Conservation (phyloP, 2,797 vertebrate genomes). For the Neostethus bicornis region DNA sequence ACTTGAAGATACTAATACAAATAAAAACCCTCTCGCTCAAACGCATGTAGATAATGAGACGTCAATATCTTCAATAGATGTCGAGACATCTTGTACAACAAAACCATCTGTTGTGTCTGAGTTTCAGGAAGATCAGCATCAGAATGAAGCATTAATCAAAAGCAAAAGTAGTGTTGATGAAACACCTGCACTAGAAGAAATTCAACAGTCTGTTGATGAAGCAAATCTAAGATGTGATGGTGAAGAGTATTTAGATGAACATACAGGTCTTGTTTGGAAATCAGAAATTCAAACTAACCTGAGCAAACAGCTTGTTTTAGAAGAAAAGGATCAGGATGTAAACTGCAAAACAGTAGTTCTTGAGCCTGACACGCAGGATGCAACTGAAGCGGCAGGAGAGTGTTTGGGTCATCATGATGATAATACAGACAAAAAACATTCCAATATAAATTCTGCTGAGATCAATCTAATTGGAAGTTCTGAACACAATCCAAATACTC, state of each 20-base stretch:
- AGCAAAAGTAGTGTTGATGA: slow-evolving; percentile 25
- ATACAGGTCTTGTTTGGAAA: background rate
- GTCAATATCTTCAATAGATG: slow-evolving; percentile 26
- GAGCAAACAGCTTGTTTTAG: slow-evolving; percentile 18
- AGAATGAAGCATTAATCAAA: slow-evolving; percentile 10
- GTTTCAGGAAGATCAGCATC: slow-evolving; percentile 11
- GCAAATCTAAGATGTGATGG: slow-evolving; percentile 15
- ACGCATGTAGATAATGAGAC: slow-evolving; percentile 16
- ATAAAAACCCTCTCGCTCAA: slow-evolving; percentile 29
- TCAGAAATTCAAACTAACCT: slow-evolving; percentile 15
- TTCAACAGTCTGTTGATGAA: slow-evolving; percentile 13
- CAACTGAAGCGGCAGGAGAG: slow-evolving; percentile 15
- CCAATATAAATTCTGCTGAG: slow-evolving; percentile 11
- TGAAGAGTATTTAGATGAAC: slow-evolving; percentile 19
- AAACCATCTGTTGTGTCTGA: slow-evolving; percentile 7
- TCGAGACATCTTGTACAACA: slow-evolving; percentile 9
- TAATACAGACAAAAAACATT: slow-evolving; percentile 1
- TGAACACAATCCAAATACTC: slow-evolving; percentile 22
- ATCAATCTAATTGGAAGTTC: slow-evolving; percentile 12
- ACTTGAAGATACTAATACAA: slow-evolving; percentile 23
- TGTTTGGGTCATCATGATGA: slow-evolving; percentile 10
- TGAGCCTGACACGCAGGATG: slow-evolving; percentile 10
- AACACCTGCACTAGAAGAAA: slow-evolving; percentile 28
- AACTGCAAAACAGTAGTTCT: slow-evolving; percentile 20
- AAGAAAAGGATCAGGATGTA: slow-evolving; percentile 27